Evolutionary conservation across 2,888 invertebrate genomes (phyloP).

Genomic region (Bombylius discolor): DNA sequence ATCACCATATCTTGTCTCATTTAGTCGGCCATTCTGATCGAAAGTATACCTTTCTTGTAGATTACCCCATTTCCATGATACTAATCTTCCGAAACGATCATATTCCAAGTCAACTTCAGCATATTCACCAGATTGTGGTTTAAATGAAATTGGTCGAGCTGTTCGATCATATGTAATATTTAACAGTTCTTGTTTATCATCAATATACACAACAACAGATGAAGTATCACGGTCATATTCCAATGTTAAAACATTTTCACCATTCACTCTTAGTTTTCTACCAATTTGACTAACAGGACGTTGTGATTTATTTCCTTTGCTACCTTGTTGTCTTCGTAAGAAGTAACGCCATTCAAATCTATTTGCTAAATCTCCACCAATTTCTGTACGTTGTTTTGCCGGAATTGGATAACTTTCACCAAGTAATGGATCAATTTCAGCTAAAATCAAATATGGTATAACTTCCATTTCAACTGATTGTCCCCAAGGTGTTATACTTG

Average conservation of each 20-base stretch:
- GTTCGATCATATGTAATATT: slow-evolving; percentile 80
- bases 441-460: slow-evolving; percentile 76
- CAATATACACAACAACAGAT: slow-evolving; percentile 76
- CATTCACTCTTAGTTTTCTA: slow-evolving; percentile 75
- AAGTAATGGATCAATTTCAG: slow-evolving; percentile 76
- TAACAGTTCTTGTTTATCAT: slow-evolving; percentile 70
- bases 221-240: slow-evolving; percentile 83
- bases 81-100: slow-evolving; percentile 77
- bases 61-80: slow-evolving; percentile 87
- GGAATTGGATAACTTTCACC: slow-evolving; percentile 86
- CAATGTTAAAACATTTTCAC: slow-evolving; percentile 76
- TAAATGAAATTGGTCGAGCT: slow-evolving; percentile 72
- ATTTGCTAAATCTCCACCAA: slow-evolving; percentile 80
- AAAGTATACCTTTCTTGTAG: slow-evolving; percentile 82
- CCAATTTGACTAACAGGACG: slow-evolving; percentile 69
- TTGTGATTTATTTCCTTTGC: slow-evolving; percentile 33
- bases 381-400: slow-evolving; percentile 78
- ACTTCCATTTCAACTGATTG: slow-evolving; percentile 81
- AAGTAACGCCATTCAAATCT: slow-evolving; percentile 94
- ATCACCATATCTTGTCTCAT: slow-evolving; percentile 82
- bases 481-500: slow-evolving; percentile 72
- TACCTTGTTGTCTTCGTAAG: slow-evolving; percentile 58
- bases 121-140: slow-evolving; percentile 72
- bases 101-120: slow-evolving; percentile 85
- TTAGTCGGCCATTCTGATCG: slow-evolving; percentile 76